phyloP scores from a whole-genome alignment of 2,888 invertebrate genomes.

The Dicyrtomina minuta region DNA sequence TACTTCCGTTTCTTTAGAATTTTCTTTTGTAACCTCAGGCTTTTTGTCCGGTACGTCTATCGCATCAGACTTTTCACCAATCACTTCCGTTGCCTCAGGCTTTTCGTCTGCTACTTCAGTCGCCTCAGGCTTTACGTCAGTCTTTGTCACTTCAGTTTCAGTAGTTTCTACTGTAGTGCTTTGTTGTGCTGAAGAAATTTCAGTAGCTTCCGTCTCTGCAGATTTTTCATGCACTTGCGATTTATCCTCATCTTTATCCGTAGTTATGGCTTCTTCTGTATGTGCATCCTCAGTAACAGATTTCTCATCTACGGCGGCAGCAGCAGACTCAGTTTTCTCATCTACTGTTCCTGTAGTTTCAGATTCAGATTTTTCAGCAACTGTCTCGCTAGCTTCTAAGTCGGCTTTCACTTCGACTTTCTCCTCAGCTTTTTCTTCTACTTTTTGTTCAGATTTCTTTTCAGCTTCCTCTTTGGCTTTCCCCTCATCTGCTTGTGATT shows the following conservation, averaged over 20 bases:
- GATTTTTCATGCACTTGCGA: not conserved
- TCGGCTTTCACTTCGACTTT: not conserved
- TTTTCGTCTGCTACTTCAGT: conserved; percentile 27
- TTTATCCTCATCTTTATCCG: not conserved
- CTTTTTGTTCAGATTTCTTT: too few species aligned
- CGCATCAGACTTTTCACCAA: conserved; percentile 25
- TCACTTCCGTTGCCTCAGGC: conserved; percentile 19
- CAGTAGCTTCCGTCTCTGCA: not conserved
- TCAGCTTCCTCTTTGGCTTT: too few species aligned
- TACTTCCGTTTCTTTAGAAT: conserved; percentile 2
- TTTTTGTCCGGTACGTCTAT: conserved; percentile 10
- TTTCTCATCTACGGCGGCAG: conserved; percentile 1
- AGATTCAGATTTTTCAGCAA: not conserved
- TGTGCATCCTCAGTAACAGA: too few species aligned
- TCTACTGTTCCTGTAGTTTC: too few species aligned
- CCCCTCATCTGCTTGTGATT: too few species aligned
- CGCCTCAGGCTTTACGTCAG: conserved; percentile 15
- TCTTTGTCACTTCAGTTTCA: not conserved
- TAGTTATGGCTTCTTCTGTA: conserved; percentile 13
- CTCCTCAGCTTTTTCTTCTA: not conserved
- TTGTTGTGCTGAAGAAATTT: not conserved
- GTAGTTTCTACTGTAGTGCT: not conserved
- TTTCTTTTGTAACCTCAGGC: not conserved
- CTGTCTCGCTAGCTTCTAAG: conserved; percentile 14
- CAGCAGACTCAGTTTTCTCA: not conserved